Base-by-base conservation (phyloP, 2,113 vertebrate species). In the Sapajus apella region DNA sequence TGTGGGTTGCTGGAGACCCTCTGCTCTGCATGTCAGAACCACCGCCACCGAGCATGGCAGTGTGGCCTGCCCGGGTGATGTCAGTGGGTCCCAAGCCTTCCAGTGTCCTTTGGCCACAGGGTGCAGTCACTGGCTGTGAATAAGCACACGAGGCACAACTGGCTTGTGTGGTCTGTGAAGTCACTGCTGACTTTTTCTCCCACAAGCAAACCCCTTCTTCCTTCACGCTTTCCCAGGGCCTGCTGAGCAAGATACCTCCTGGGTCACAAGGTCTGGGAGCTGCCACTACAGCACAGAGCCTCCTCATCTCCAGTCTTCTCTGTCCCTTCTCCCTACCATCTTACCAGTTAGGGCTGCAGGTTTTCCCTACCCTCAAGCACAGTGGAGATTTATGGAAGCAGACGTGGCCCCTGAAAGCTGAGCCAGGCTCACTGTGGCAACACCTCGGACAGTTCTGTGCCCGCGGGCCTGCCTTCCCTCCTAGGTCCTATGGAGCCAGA, bases 391-490 rank as follows among this genome's bases (percentile, higher is more conserved):
- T 16, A 6, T 0, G 27, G 25, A 27, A 25, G 52, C 66, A 43
- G 30, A 2, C 0, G 37, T 20, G 7, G 68, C 37, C 30, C n/a
- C 35, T 45, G 0, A 40, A 40, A 3, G 52, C 58, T 0, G 6
- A 13, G 52, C 64, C 16, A 0, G 45, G 27, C 66, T 50, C 20
- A 1, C 13, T 1, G 0, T 8, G 70, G 20, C 23, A 93, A 82
- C 66, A 82, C 93, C 77, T 40, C 0, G 58, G 91, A 94, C 93
- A 94, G 84, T 72, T 83, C 92, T 6, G 0, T 0, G 2, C 17
- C 2, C 0, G 1, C 0, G 1, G 11, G 11, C 47, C 1, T 0
- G 27, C 56, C 64, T 20, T 21, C n/a, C 66, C 35, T 0, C 37
- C 11, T 0, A 14, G 58, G 52, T 17, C 82, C 32, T 32, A 0